Evolutionary conservation across 2,888 invertebrate genomes (phyloP), one percentile per base, ranked within the genome.

Genomic region (Subacronicta megacephala): DNA sequence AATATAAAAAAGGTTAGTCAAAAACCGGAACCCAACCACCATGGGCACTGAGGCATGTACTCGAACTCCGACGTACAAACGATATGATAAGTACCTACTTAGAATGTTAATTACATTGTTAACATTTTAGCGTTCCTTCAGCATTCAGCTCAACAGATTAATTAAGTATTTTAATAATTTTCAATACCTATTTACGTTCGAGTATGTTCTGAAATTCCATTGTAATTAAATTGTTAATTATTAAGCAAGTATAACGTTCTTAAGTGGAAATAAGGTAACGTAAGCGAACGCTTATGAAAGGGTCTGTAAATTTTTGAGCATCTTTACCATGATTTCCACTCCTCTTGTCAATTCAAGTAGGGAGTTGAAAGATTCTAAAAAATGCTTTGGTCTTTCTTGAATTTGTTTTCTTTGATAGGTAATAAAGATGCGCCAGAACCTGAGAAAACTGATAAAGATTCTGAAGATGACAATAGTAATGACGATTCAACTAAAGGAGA

Each of bases 151-250:
- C 26, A 33, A 37, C 41, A 18, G 51, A 62, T 73, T 59, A 69
- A 63, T 44, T 13, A 41, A 26, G 18, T 50, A 45, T 56, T 53
- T 42, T 18, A 59, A 69, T 69, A 53, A 46, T 59, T 59, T 59
- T 57, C 54, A 46, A 59, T 51, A 64, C 42, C 18, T 49, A 49
- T 46, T 59, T 49, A 46, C 18, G 12, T 54, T 47, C 41, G 45
- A 59, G 56, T 57, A 60, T 54, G 54, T 60, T 53, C 56, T 62
- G 57, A 66, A 59, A 55, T 59, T 54, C 33, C 47, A 37, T 7
- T 50, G 41, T 62, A 72, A 71, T 71, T 50, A 70, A 57, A 60
- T 53, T 31, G 46, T 58, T 60, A 62, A 71, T 72, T 66, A 71
- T 75, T 71, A 38, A 62, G 31, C 51, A 52, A 33, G 38, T 42